Conservation (phyloP, 2,797 vertebrate genomes). For the Percopsis omiscomaycus region DNA sequence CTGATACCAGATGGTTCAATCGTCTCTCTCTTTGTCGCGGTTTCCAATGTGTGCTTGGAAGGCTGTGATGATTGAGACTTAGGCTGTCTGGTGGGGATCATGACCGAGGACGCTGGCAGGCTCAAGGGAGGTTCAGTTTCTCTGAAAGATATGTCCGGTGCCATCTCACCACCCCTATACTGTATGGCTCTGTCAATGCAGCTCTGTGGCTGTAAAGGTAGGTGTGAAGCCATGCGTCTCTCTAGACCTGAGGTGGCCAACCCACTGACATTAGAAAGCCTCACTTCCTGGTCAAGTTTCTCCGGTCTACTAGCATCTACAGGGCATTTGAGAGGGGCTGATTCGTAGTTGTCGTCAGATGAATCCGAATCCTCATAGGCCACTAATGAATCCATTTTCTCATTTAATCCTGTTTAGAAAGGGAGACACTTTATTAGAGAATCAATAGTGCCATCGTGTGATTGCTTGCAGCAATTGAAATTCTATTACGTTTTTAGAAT, state of each 20-base stretch:
- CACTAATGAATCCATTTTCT: constrained; percentile 86
- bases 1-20: constrained; percentile 64
- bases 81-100: background rate
- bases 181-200: constrained; percentile 14
- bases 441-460: constrained; percentile 56
- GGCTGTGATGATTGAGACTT: constrained; percentile 17
- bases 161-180: background rate
- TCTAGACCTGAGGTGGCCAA: constrained; percentile 11
- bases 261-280: background rate
- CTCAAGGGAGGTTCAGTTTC: constrained; percentile 12
- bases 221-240: constrained; percentile 11
- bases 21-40: constrained; percentile 68
- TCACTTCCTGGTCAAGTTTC: constrained; percentile 18
- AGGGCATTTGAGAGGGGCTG: constrained; percentile 18
- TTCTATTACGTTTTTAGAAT: too few relatives aligned
- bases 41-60: constrained; percentile 6
- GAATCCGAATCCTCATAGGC: constrained; percentile 92
- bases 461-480: constrained; percentile 5
- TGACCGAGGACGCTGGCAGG: constrained; percentile 21
- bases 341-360: constrained; percentile 61
- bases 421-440: constrained; percentile 18
- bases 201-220: constrained; percentile 12
- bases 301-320: constrained; percentile 4
- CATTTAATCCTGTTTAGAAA: constrained; percentile 30
- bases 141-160: constrained; percentile 16